Percentiles rank a stretch among this genome's conserved stretches.
Evolutionary conservation across 2,888 invertebrate genomes (phyloP).

Genomic region (Ceratothoa steindachneri): DNA sequence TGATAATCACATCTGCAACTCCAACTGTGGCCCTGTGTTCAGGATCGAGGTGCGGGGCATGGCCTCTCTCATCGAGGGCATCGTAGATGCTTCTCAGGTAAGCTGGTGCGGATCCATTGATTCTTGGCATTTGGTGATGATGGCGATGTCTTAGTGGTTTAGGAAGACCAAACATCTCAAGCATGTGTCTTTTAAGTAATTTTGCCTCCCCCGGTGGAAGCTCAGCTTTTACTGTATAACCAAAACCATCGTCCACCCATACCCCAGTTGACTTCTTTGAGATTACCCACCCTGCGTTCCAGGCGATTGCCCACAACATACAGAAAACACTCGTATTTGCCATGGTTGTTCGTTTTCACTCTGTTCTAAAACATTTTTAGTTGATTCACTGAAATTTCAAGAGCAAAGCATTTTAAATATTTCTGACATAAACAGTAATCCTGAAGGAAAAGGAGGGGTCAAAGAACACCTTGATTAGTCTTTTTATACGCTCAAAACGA

Average conservation of each 20-base stretch:
- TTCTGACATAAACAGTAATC: no score
- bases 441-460: no score
- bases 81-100: constrained; percentile 41
- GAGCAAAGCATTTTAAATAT: no score
- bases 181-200: neutral
- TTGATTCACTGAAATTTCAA: no score
- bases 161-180: neutral
- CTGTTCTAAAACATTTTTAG: no score
- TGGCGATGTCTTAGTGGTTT: neutral
- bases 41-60: constrained; percentile 26
- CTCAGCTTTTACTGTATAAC: neutral
- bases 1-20: constrained; percentile 39
- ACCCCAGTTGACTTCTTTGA: neutral
- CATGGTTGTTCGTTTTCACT: no score
- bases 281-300: neutral
- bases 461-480: no score
- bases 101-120: constrained; percentile 33
- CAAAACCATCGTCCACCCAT: neutral
- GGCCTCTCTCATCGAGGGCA: constrained; percentile 33
- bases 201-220: neutral
- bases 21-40: constrained; percentile 34
- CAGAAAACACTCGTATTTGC: no score
- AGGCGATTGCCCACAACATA: neutral
- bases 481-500: no score
- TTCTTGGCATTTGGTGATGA: neutral